Conservation (phyloP, 64 coral and sea anemone species). For the Montipora efflorescens region DNA sequence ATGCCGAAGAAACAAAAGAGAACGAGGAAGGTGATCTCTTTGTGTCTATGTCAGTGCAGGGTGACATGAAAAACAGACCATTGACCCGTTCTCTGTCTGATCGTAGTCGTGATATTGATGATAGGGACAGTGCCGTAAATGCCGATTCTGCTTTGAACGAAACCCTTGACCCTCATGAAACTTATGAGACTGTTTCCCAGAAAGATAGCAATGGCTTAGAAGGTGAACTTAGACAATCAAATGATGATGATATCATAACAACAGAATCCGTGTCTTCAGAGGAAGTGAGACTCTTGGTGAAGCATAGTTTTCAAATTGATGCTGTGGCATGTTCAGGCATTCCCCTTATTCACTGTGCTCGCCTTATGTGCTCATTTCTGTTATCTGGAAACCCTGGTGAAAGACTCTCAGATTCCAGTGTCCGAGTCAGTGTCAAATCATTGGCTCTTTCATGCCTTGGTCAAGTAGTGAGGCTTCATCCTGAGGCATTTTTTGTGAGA, state of each 20-base stretch:
- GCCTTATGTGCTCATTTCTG: conserved; percentile 96
- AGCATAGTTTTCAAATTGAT: conserved; percentile 94
- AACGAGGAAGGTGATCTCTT: conserved; percentile 32
- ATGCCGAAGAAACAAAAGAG: neutral
- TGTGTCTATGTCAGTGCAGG: neutral
- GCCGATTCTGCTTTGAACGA: neutral
- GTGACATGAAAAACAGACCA: neutral
- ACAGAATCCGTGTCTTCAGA: conserved; percentile 88
- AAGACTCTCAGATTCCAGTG: conserved; percentile 87
- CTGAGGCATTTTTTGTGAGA: conserved; percentile 89
- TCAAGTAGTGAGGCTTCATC: conserved; percentile 70
- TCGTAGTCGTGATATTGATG: conserved; percentile 14
- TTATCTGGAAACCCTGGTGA: conserved; percentile 88
- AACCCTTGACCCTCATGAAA: neutral
- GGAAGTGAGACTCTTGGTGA: conserved; percentile 79
- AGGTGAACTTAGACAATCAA: conserved; percentile 45
- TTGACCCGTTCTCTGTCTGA: conserved; percentile 49
- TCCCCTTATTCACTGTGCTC: conserved; percentile 90
- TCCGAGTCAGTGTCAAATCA: conserved; percentile 97
- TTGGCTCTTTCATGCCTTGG: conserved; percentile 83
- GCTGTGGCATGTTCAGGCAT: conserved; percentile 87
- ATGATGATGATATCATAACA: conserved; percentile 51
- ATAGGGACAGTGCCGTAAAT: neutral
- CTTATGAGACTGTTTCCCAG: conserved; percentile 19
- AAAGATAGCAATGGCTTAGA: conserved; percentile 61